Evolutionary conservation across 1,140 invertebrate species (phyloP).

Genomic region (Spodoptera litura): DNA sequence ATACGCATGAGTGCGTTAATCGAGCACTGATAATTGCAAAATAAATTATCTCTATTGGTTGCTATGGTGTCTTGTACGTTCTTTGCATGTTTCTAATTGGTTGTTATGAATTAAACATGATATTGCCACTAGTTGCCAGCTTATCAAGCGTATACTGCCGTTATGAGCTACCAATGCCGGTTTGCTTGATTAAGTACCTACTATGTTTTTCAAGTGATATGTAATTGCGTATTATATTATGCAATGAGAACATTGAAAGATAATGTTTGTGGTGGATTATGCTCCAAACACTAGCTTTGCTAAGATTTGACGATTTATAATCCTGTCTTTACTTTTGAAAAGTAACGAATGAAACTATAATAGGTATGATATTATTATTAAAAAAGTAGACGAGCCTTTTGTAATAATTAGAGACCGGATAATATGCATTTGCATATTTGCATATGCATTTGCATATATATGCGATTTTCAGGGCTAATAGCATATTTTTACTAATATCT

Average conservation of each 20-base stretch:
- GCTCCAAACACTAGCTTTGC: too few species aligned
- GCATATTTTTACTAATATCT: too few species aligned
- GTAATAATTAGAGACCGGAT: too few species aligned
- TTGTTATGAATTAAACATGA: slow-evolving; percentile 37
- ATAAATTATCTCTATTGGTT: slow-evolving; percentile 35
- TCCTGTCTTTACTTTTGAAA: too few species aligned
- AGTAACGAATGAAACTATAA: too few species aligned
- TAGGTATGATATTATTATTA: too few species aligned
- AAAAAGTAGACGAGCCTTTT: too few species aligned
- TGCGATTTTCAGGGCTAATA: too few species aligned
- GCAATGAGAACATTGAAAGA: background rate
- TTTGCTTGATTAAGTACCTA: slow-evolving; percentile 6
- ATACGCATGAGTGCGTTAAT: slow-evolving; percentile 13
- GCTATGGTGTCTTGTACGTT: slow-evolving; percentile 9
- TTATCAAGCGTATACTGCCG: slow-evolving; percentile 20
- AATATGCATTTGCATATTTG: too few species aligned
- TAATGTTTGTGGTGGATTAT: background rate
- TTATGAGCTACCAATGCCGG: slow-evolving; percentile 19
- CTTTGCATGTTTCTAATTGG: slow-evolving; percentile 36
- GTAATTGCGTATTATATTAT: background rate
- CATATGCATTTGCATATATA: too few species aligned
- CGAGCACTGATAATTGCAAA: slow-evolving; percentile 28
- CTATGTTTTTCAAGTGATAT: background rate
- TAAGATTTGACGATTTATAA: too few species aligned
- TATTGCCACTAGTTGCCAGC: background rate